Conservation (phyloP, 2,797 vertebrate species). For the Cryptoprocta ferox region DNA sequence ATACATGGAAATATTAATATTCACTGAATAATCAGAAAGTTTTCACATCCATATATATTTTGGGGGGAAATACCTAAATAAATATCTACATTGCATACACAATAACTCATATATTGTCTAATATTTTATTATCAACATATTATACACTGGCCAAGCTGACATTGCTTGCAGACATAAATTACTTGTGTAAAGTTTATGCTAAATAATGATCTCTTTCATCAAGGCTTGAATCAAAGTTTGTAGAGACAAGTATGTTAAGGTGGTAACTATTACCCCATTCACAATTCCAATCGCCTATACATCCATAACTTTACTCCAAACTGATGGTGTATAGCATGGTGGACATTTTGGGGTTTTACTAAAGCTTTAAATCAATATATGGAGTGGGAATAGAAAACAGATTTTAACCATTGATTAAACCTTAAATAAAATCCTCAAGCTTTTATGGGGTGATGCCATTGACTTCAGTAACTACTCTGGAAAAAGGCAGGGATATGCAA, state of each 20-base stretch:
- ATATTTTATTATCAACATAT: not conserved
- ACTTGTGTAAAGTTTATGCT: not conserved
- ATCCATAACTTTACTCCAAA: not conserved
- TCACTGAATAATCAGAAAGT: not conserved
- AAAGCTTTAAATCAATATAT: conserved; percentile 34
- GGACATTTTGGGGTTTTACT: not conserved
- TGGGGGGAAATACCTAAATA: not conserved
- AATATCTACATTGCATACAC: not conserved
- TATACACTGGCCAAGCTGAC: not conserved
- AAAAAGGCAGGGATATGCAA: not conserved
- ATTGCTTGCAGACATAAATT: not conserved
- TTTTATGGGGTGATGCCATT: not conserved
- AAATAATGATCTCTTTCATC: not conserved
- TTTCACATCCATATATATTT: not conserved
- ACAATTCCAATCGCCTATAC: not conserved
- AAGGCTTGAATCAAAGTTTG: not conserved
- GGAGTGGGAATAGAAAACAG: not conserved
- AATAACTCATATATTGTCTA: not conserved
- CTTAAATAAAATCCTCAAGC: not conserved
- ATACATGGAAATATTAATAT: not conserved
- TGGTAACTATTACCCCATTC: not conserved
- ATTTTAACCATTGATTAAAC: not conserved
- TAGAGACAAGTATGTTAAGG: not conserved
- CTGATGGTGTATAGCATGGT: not conserved
- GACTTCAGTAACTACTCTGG: not conserved